phyloP scores from a whole-genome alignment of 2,113 vertebrate species.

The Callithrix jacchus region DNA sequence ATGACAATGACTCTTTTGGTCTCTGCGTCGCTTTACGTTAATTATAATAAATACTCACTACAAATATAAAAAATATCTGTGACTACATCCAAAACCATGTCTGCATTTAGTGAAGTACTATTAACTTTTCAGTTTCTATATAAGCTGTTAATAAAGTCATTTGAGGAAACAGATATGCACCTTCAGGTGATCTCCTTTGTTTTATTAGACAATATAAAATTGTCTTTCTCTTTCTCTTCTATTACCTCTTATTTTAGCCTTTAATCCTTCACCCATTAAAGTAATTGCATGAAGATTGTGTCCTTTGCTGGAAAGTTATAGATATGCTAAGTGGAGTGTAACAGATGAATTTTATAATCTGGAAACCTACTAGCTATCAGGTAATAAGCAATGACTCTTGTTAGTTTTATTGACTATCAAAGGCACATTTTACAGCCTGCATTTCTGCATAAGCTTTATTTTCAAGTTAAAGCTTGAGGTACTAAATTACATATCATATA shows the following conservation, averaged over 20 bases:
- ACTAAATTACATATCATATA: not conserved
- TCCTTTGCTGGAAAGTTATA: slow-evolving; percentile 72
- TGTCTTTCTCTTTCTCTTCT: slow-evolving; percentile 56
- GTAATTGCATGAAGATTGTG: slow-evolving; percentile 71
- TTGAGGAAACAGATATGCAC: slow-evolving; percentile 13
- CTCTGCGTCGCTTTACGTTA: not conserved
- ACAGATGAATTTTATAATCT: slow-evolving; percentile 82
- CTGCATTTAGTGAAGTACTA: not conserved
- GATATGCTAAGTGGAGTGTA: slow-evolving; percentile 76
- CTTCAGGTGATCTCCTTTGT: slow-evolving; percentile 11
- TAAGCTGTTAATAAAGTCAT: slow-evolving; percentile 36
- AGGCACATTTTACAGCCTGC: slow-evolving; percentile 58
- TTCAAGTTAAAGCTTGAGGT: slow-evolving; percentile 16
- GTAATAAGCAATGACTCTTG: slow-evolving; percentile 65
- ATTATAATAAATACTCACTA: not conserved
- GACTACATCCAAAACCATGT: not conserved
- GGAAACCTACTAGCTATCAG: slow-evolving; percentile 74
- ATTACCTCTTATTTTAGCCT: slow-evolving; percentile 68
- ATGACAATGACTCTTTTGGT: not conserved
- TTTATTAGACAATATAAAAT: slow-evolving; percentile 58
- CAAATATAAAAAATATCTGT: not conserved
- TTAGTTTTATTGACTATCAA: slow-evolving; percentile 79
- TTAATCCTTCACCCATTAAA: slow-evolving; percentile 79
- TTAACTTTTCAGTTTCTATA: not conserved
- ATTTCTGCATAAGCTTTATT: slow-evolving; percentile 47